These are phyloP conservation scores for Ectemnius cavifrons DNA, from an alignment of 2,888 invertebrate species.

Conservation along the genomic window DNA sequence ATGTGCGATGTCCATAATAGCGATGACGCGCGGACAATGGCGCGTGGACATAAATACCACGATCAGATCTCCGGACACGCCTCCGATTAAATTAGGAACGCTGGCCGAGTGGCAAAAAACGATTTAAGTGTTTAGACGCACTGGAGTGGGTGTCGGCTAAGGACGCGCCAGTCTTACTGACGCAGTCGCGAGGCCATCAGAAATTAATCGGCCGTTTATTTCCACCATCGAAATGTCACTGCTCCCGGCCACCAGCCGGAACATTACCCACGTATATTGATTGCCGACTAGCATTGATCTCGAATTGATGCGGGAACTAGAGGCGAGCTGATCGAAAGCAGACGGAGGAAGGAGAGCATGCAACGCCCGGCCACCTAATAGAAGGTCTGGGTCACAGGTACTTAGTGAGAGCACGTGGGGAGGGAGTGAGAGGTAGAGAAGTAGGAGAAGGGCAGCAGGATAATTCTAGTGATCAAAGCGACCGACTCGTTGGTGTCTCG, in stretches of 20 bases:
- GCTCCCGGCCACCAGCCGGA: too few relatives aligned
- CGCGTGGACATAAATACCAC: conserved; percentile 62
- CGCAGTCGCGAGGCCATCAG: conserved; percentile 24
- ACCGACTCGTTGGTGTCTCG: conserved; percentile 65
- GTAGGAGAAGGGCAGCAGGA: conserved; percentile 44
- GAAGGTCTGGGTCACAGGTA: too few relatives aligned
- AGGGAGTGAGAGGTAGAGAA: too few relatives aligned
- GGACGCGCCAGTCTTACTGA: conserved; percentile 42
- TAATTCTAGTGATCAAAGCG: conserved; percentile 70
- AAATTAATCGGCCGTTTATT: conserved; percentile 35
- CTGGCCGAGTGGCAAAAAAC: conserved; percentile 54
- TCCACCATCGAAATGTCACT: background rate
- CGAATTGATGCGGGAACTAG: too few relatives aligned
- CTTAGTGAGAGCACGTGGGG: too few relatives aligned
- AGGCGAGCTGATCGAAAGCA: background rate
- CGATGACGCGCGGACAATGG: conserved; percentile 62
- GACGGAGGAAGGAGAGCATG: background rate
- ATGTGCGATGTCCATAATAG: conserved; percentile 54
- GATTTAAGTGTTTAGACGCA: conserved; percentile 56
- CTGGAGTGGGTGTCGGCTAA: conserved; percentile 40
- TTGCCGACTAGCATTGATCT: too few relatives aligned
- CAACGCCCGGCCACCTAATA: too few relatives aligned
- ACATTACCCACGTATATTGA: too few relatives aligned
- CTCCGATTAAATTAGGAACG: conserved; percentile 64
- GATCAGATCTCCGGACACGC: conserved; percentile 61